Evolutionary conservation across 2,113 vertebrate species (phyloP), one percentile per base, ranked within the genome.

Genomic region (Ardeotis arabs): DNA sequence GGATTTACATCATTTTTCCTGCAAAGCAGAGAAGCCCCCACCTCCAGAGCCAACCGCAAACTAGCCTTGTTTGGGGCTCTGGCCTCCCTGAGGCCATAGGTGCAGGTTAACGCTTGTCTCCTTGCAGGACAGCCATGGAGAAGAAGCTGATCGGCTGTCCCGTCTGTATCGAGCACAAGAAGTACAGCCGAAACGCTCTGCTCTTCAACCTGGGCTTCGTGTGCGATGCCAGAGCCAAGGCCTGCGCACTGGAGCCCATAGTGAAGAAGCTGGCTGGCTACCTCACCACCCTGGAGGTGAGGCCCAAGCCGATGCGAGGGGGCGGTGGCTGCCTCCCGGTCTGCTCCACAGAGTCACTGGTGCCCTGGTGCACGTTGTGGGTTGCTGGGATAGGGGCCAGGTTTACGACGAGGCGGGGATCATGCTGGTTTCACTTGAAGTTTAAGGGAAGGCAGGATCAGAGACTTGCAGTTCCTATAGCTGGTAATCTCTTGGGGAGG

Each of bases 91-190:
- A n/a, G 37, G 8, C 18, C 2, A 0, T 0, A 12, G 77, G 59
- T 74, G 59, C 60, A 75, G 35, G 4, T 44, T 35, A 0, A 0
- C 55, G 2, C 37, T 68, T 67, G 39, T 85, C 52, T 90, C 37
- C 55, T 44, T 4, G 2, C 75, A 99, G 99, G 69, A 99, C 99
- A 1, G 99, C 99, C 24, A 99, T 99, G 99, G 99, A 99, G 56
- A 99, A 99, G 97, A 99, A 99, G 96, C 97, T 99, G 68, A 99
- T 99, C 3, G 99, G 99, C 27, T 99, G 99, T 95, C 99, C 99
- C 0, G 99, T 99, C 68, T 99, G 99, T 96, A 99, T 99, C 1
- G 99, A 99, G 88, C 99, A 99, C 97, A 99, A 99, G 96, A 99
- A 99, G 88, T 99, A 99, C 96, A 99, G 99, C 84, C 97, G 99